Evolutionary conservation across 2,888 invertebrate genomes (phyloP).

Genomic region (Alloplasta piceator): DNA sequence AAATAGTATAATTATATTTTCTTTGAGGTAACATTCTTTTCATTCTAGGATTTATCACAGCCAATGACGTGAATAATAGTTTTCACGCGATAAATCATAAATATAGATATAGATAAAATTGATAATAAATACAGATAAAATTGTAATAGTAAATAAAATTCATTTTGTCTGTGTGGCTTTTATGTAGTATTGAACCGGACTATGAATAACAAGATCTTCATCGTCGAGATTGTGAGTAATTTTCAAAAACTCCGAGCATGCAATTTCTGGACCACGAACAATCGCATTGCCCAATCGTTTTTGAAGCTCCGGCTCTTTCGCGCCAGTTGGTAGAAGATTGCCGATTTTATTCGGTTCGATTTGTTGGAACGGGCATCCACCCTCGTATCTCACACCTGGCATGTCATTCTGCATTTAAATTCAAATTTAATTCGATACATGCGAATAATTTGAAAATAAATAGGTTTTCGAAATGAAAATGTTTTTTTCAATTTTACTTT

Average conservation of each 20-base stretch:
- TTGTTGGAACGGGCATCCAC: conserved; percentile 87
- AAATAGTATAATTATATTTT: conserved; percentile 14
- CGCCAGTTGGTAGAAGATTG: conserved; percentile 42
- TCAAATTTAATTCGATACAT: not conserved
- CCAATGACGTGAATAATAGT: conserved; percentile 1
- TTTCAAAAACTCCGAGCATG: conserved; percentile 75
- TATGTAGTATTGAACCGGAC: conserved; percentile 78
- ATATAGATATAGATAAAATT: too few species aligned
- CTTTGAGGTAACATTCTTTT: conserved; percentile 11
- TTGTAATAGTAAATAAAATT: conserved; percentile 44
- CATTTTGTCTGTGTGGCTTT: conserved; percentile 66
- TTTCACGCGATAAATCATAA: not conserved
- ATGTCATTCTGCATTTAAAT: conserved; percentile 73
- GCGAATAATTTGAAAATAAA: conserved; percentile 1
- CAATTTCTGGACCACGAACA: conserved; percentile 71
- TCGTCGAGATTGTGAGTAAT: conserved; percentile 64
- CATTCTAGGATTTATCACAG: conserved; percentile 48
- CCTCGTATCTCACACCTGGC: conserved; percentile 84
- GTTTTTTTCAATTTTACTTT: too few species aligned
- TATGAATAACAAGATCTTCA: conserved; percentile 69
- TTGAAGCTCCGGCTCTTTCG: conserved; percentile 39
- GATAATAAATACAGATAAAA: too few species aligned
- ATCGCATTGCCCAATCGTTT: conserved; percentile 66
- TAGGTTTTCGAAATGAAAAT: conserved; percentile 62
- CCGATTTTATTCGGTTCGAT: conserved; percentile 84